phyloP scores from a whole-genome alignment of 1,140 invertebrate species.

The Steinernema feltiae region DNA sequence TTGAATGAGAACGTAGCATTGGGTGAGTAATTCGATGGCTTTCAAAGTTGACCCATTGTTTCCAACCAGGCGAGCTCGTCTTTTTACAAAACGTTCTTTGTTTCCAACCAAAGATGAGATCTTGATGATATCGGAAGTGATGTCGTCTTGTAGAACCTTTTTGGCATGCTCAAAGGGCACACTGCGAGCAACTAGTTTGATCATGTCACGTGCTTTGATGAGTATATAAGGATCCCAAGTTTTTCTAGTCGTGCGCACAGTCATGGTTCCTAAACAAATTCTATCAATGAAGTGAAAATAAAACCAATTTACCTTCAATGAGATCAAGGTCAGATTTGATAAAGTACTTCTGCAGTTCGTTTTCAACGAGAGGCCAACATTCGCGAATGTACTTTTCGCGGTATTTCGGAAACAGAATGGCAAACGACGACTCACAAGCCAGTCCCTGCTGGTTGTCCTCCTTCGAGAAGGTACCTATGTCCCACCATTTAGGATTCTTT shows the following conservation, averaged over 20 bases:
- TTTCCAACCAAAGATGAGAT: conserved; percentile 83
- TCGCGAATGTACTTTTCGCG: conserved; percentile 90
- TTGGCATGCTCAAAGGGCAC: conserved; percentile 86
- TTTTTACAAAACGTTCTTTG: conserved; percentile 89
- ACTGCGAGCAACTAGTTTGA: conserved; percentile 86
- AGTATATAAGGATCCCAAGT: conserved; percentile 98
- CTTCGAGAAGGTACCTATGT: conserved; percentile 82
- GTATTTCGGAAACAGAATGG: conserved; percentile 79
- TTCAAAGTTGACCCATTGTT: conserved; percentile 93
- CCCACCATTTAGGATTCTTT: conserved; percentile 61
- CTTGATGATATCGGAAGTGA: conserved; percentile 91
- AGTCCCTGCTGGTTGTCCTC: conserved; percentile 79
- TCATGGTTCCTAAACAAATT: conserved; percentile 81
- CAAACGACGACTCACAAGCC: conserved; percentile 72
- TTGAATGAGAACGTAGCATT: conserved; percentile 86
- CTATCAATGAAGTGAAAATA: not conserved
- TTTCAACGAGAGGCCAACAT: conserved; percentile 89
- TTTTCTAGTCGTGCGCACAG: conserved; percentile 86
- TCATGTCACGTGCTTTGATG: conserved; percentile 89
- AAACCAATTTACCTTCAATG: conserved; percentile 49
- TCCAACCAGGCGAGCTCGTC: conserved; percentile 86
- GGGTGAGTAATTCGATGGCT: conserved; percentile 92
- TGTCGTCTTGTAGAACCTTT: conserved; percentile 72
- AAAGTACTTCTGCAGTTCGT: conserved; percentile 65
- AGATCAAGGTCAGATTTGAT: conserved; percentile 87